These are phyloP conservation scores for Oriolus oriolus DNA, from an alignment of 2,113 vertebrate genomes.

Conservation along the genomic window DNA sequence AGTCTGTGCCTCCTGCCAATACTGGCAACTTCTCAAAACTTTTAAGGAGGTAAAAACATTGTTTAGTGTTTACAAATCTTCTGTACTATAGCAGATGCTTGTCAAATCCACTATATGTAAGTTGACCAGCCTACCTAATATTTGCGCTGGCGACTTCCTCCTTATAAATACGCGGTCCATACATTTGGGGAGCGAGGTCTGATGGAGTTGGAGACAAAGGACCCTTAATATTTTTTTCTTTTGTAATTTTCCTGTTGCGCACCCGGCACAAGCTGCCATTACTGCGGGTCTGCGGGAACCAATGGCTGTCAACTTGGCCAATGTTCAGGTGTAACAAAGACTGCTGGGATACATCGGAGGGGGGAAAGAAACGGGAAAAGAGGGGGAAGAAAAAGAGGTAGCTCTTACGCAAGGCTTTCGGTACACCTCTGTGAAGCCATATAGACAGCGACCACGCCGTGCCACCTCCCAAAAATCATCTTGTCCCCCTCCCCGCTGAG, in stretches of 20 bases:
- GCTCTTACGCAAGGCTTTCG: neutral
- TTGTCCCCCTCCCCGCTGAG: neutral
- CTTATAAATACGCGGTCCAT: slow-evolving; percentile 33
- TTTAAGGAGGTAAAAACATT: slow-evolving; percentile 81
- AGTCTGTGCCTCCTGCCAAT: slow-evolving; percentile 77
- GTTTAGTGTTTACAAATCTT: slow-evolving; percentile 80
- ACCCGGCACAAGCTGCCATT: slow-evolving; percentile 65
- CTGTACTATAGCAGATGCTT: slow-evolving; percentile 73
- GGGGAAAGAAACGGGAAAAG: slow-evolving; percentile 24
- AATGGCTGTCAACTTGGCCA: slow-evolving; percentile 68
- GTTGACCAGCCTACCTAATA: slow-evolving; percentile 70
- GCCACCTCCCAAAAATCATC: neutral
- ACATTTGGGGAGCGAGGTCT: slow-evolving; percentile 24
- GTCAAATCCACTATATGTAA: slow-evolving; percentile 66
- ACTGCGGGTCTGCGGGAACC: slow-evolving; percentile 56
- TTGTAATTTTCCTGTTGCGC: slow-evolving; percentile 51
- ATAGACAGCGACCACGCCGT: neutral
- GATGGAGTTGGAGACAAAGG: slow-evolving; percentile 65
- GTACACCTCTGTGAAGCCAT: neutral
- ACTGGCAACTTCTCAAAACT: slow-evolving; percentile 81
- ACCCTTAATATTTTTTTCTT: slow-evolving; percentile 51
- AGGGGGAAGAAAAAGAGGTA: neutral
- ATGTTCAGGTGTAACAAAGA: slow-evolving; percentile 64
- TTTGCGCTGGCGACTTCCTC: slow-evolving; percentile 46
- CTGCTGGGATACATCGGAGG: slow-evolving; percentile 66